A percentile compares a stretch with the other conserved stretches of the same genome.
Conservation (phyloP, 1,140 invertebrate genomes). For the Anoplophora glabripennis region DNA sequence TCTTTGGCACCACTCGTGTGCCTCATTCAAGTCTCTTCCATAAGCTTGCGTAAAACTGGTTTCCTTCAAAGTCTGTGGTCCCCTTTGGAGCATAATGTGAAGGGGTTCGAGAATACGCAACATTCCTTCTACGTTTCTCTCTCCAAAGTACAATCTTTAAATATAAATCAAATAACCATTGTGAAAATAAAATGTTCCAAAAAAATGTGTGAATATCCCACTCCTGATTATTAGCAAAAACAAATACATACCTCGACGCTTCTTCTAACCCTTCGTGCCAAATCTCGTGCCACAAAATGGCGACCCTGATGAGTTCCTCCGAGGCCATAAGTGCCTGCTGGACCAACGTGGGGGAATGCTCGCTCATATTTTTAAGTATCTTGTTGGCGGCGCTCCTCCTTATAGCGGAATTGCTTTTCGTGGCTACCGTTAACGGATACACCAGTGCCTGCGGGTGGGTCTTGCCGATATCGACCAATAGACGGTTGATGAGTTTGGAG, state of each 20-base stretch:
- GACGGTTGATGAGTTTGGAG: conserved; percentile 84
- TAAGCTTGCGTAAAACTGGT: conserved; percentile 96
- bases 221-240: background rate
- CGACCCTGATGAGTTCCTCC: conserved; percentile 96
- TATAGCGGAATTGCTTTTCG: conserved; percentile 81
- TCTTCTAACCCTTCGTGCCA: conserved; percentile 99
- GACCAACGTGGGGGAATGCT: conserved; percentile 88
- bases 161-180: background rate
- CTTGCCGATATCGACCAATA: conserved; percentile 93
- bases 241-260: conserved; percentile 63
- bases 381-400: conserved; percentile 91
- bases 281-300: conserved; percentile 98
- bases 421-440: conserved; percentile 96
- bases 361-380: conserved; percentile 92
- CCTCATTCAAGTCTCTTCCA: conserved; percentile 88
- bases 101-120: conserved; percentile 92
- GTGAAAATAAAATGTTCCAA: too few species aligned
- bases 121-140: conserved; percentile 93
- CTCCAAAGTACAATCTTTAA: conserved; percentile 85
- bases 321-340: conserved; percentile 92
- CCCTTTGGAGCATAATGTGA: conserved; percentile 89
- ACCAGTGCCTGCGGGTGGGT: conserved; percentile 89
- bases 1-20: conserved; percentile 89
- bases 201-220: background rate
- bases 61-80: conserved; percentile 94